A percentile compares a stretch with the other conserved stretches of the same genome.
These are phyloP conservation scores for Ranitomeya variabilis DNA, from an alignment of 2,113 vertebrate genomes.

Conservation along the genomic window DNA sequence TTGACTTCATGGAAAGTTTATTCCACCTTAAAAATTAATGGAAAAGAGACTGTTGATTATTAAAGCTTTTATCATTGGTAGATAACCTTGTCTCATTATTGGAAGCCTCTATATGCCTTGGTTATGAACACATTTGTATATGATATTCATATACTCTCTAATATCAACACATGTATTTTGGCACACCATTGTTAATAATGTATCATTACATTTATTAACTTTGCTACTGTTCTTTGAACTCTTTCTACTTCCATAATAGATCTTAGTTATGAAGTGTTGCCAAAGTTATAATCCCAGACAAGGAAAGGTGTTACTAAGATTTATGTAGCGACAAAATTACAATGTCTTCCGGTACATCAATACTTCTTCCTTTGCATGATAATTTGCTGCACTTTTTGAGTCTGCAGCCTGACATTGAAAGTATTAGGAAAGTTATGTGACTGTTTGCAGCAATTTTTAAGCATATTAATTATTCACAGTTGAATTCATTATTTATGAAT, in stretches of 20 bases:
- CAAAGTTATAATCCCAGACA: conserved; percentile 40
- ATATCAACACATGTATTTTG: conserved; percentile 12
- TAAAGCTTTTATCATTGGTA: background rate
- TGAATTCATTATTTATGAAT: background rate
- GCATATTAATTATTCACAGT: background rate
- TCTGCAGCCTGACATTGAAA: conserved; percentile 19
- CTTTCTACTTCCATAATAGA: conserved; percentile 25
- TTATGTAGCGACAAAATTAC: conserved; percentile 17
- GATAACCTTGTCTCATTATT: background rate
- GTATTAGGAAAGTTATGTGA: background rate
- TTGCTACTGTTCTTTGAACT: conserved; percentile 41
- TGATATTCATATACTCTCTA: conserved; percentile 13
- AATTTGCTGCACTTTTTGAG: conserved; percentile 6
- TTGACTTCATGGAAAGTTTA: background rate
- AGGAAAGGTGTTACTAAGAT: conserved; percentile 33
- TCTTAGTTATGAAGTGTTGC: conserved; percentile 31
- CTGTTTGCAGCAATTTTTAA: background rate
- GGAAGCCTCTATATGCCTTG: background rate
- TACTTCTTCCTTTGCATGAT: conserved; percentile 14
- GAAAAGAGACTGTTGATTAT: background rate
- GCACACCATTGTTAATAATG: conserved; percentile 7
- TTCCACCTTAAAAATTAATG: background rate
- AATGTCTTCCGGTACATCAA: conserved; percentile 12
- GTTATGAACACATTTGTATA: background rate
- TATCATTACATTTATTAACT: conserved; percentile 41